Evolutionary conservation across 2,113 vertebrate species (phyloP).

Genomic region (Alosa alosa): DNA sequence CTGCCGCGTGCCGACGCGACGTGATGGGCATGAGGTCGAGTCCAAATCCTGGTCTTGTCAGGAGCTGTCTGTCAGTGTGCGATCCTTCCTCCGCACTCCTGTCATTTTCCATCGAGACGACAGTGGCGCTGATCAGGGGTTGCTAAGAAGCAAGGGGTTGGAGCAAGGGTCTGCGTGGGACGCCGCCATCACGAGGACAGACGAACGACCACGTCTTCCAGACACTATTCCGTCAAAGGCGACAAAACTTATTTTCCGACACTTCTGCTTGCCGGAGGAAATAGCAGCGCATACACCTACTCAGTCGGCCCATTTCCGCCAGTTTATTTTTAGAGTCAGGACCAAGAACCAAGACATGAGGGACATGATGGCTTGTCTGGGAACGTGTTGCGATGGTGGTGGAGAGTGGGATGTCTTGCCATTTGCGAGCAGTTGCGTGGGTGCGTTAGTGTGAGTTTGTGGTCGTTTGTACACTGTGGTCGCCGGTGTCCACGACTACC

Average conservation of each 20-base stretch:
- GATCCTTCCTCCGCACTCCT: too few species aligned
- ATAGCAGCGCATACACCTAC: background rate
- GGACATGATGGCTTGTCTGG: background rate
- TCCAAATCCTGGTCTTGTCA: too few species aligned
- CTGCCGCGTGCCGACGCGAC: too few species aligned
- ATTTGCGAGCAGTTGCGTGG: background rate
- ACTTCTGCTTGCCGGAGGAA: background rate
- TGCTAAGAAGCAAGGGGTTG: too few species aligned
- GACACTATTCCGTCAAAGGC: background rate
- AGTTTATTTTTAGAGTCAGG: background rate
- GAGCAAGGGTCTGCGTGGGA: too few species aligned
- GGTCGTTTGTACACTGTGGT: background rate
- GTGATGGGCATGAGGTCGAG: too few species aligned
- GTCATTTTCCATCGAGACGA: too few species aligned
- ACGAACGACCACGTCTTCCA: background rate
- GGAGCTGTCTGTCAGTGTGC: too few species aligned
- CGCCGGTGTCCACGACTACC: background rate
- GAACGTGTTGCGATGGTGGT: background rate
- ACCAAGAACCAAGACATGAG: background rate
- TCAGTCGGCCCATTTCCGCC: background rate
- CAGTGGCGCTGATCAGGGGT: too few species aligned
- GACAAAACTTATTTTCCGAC: background rate
- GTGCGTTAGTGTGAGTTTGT: slow-evolving; percentile 20
- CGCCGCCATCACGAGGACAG: too few species aligned
- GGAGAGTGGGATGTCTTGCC: background rate